Percentiles rank a stretch among this genome's conserved stretches.
These are phyloP conservation scores for human DNA, from an alignment of 2,113 vertebrate genomes.

Conservation along the genomic window GRCh38 chr22:50240001-50240500, in stretches of 20 bases:
- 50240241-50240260: slow-evolving; percentile 92
- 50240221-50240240: slow-evolving; percentile 91
- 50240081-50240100: neutral
- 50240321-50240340: slow-evolving; percentile 98
- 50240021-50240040: neutral
- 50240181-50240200: slow-evolving; percentile 42
- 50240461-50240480: neutral
- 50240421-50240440: neutral
- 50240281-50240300: slow-evolving; percentile 92
- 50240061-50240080: accelerated
- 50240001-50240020: neutral
- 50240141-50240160: accelerated
- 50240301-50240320: slow-evolving; percentile 98
- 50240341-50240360: slow-evolving; percentile 94
- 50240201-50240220: slow-evolving; percentile 98
- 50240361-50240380: slow-evolving; percentile 89
- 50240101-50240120: neutral
- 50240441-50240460: neutral
- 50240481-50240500: neutral
- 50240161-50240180: accelerated
- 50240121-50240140: neutral
- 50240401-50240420: neutral
- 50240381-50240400: neutral
- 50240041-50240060: neutral
- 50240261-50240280: slow-evolving; percentile 93